Base-by-base conservation (phyloP, 2,888 invertebrate genomes). In the Tiphia femorata region DNA sequence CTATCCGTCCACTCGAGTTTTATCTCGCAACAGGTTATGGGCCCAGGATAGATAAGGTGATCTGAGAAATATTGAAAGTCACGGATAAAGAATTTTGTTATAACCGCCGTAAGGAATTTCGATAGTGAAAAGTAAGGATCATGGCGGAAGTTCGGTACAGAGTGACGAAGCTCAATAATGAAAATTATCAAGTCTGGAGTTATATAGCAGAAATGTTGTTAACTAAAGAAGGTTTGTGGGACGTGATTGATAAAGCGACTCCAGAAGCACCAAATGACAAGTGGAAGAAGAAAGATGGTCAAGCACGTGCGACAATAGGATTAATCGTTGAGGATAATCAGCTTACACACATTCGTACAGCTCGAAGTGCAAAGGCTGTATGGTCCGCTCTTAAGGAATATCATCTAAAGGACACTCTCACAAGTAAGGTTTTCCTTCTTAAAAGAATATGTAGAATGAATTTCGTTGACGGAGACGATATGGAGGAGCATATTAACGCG, bases 161-260 rank as follows among this genome's bases (percentile, higher is more conserved):
- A n/a, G n/a, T n/a, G n/a, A 42, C 58, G 12, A 66, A 63, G 20
- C 30, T 63, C 1, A 66, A 66, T 38, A 56, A 49, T 46, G 59
- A 60, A 1, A 67, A 67, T 33, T 60, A 61, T 27, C 20, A 44
- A 2, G 44, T 53, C 3, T 66, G 66, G 61, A 64, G 56, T 8
- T 65, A 56, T 38, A 59, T 52, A 40, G n/a, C 62, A 16, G 58
- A 67, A 40, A 16, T 63, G 10, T 47, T 65, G 25, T 37, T 65
- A 7, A 63, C 57, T 10, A 62, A 49, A 37, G 68, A 68, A 55
- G 58, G 50, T 21, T 40, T 61, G 16, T 68, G 63, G 60, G 25
- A 48, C 1, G 33, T 41, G 7, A 37, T 64, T 2, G 63, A 17
- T 21, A 10, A 38, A 35, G 43, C 23, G 8, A 46, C 44, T n/a